Evolutionary conservation across 2,797 vertebrate genomes (phyloP).

Genomic region (Gallinago stenura): DNA sequence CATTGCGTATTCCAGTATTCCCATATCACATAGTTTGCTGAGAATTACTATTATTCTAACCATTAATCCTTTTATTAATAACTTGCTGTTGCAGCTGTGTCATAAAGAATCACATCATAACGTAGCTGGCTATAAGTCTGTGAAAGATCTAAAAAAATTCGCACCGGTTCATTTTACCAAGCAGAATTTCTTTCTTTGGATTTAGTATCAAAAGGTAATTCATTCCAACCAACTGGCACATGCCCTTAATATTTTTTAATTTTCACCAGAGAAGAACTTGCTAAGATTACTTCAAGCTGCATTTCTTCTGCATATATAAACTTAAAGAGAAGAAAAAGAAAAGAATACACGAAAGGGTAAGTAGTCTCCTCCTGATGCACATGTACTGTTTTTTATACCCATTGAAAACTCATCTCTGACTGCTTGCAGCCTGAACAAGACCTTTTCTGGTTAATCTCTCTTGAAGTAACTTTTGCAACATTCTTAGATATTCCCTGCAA

Average conservation of each 20-base stretch:
- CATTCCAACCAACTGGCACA: constrained; percentile 26
- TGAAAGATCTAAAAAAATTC: constrained; percentile 30
- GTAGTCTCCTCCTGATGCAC: not conserved
- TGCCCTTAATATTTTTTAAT: not conserved
- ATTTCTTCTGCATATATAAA: not conserved
- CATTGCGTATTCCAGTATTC: not conserved
- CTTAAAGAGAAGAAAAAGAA: not conserved
- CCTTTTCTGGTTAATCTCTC: not conserved
- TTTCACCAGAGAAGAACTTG: constrained; percentile 23
- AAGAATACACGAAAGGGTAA: not conserved
- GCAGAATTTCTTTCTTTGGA: not conserved
- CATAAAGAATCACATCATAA: not conserved
- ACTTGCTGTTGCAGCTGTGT: not conserved
- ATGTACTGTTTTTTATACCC: not conserved
- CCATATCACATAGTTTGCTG: not conserved
- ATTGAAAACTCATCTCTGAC: not conserved
- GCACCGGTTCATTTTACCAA: constrained; percentile 17
- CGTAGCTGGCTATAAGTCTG: not conserved
- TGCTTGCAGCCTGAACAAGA: not conserved
- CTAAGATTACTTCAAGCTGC: constrained; percentile 48
- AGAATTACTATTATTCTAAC: not conserved
- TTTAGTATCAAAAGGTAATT: constrained; percentile 27
- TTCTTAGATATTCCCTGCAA: not conserved
- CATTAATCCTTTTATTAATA: not conserved
- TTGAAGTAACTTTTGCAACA: not conserved